Base-by-base conservation (phyloP, 2,113 vertebrate genomes). In the Platysternon megacephalum region DNA sequence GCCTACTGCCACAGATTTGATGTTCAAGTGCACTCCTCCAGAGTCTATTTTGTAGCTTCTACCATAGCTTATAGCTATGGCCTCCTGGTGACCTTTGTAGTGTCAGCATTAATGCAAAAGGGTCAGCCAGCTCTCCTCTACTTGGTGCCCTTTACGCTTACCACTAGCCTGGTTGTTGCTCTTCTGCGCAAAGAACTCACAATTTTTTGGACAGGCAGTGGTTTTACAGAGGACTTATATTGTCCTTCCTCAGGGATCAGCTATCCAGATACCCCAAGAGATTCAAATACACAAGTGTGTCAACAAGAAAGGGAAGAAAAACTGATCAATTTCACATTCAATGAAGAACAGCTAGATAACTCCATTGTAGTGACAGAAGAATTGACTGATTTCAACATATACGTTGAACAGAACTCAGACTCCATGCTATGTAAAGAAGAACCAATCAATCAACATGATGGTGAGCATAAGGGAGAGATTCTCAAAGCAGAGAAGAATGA, bases 41-140 rank as follows among this genome's bases (percentile, higher is more conserved):
- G 89, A 89, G 98, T 99, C 97, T 99, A 99, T 96, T 99, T 99
- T 86, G 51, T 98, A 97, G 98, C 98, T 97, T 99, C 98, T 95
- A 99, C 98, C 1, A 51, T 98, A 98, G 99, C 98, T 8, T 99
- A 99, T 0, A 98, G 97, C 22, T 89, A 98, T 1, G 98, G 98
- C 80, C 98, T 99, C 79, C 93, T 99, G 84, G 93, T 98, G 97
- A 99, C 98, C 44, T 99, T 99, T 52, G 52, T 96, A 44, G 98
- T 98, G 28, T 98, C 98, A 97, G 98, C 98, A 32, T 52, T 99
- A 97, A 99, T 98, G 97, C 96, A 99, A 97, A 98, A 96, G 96
- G 98, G 99, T 85, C 99, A 99, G 97, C 98, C 99, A 11, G 99
- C 98, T 78, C 95, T 99, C 95, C 98, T 99, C 85, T 99, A 98